A percentile compares a stretch with the other conserved stretches of the same genome.
Evolutionary conservation across 53 echinoderm and acorn worm genomes (phyloP).

Genomic region (Hippasteria phrygiana): DNA sequence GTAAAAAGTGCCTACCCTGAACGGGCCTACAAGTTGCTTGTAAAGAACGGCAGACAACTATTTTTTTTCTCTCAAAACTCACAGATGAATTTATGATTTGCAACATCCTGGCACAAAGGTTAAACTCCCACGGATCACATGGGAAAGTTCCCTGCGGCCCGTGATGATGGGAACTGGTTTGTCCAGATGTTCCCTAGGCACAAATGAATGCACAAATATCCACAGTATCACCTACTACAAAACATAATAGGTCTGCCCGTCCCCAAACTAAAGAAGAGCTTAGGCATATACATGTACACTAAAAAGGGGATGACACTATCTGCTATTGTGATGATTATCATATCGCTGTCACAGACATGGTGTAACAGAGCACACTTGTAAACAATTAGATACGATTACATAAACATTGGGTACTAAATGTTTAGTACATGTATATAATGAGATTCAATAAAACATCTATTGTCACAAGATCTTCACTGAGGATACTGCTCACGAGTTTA

Average conservation of each 20-base stretch:
- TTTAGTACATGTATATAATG: neutral
- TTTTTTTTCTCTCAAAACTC: too few species aligned
- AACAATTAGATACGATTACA: neutral
- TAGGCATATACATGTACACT: neutral
- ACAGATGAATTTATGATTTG: neutral
- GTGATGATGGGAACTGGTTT: neutral
- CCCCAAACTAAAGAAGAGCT: neutral
- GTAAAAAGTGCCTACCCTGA: too few species aligned
- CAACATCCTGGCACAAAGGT: neutral
- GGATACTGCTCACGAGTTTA: too few species aligned
- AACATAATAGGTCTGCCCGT: neutral
- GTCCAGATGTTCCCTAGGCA: neutral
- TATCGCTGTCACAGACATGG: neutral
- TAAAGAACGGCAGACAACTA: neutral
- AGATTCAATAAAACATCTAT: neutral
- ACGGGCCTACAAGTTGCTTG: neutral
- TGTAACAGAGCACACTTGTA: neutral
- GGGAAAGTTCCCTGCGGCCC: neutral
- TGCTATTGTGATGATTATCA: neutral
- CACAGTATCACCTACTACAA: neutral
- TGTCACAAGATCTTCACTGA: too few species aligned
- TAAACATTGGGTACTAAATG: neutral
- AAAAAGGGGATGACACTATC: conserved; percentile 17
- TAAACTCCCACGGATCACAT: neutral
- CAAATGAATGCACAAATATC: conserved; percentile 12